These are phyloP conservation scores for Drosophila demipolita DNA, from an alignment of 2,888 invertebrate genomes.

Conservation along the genomic window DNA sequence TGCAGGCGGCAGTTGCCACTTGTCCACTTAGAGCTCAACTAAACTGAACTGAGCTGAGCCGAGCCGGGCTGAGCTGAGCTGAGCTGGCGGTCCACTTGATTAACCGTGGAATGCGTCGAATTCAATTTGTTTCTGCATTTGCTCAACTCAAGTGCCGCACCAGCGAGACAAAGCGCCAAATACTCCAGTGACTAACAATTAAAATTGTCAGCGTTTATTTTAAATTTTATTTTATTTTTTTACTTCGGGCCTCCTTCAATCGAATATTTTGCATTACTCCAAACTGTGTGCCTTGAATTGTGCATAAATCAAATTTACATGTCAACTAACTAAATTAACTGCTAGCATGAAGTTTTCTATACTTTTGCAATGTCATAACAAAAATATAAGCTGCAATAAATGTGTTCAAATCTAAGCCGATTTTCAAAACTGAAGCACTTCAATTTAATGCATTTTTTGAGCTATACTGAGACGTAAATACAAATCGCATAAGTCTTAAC, in stretches of 20 bases:
- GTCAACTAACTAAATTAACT: slow-evolving; percentile 42
- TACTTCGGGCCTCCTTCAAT: not conserved
- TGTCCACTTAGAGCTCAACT: slow-evolving; percentile 19
- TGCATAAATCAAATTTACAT: slow-evolving; percentile 70
- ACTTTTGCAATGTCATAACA: not conserved
- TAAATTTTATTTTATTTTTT: not conserved
- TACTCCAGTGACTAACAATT: slow-evolving; percentile 58
- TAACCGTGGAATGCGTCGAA: slow-evolving; percentile 70
- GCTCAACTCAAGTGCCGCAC: slow-evolving; percentile 29
- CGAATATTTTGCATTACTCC: slow-evolving; percentile 64
- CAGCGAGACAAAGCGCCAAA: slow-evolving; percentile 39
- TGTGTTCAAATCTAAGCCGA: not conserved
- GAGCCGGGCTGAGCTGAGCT: slow-evolving; percentile 4
- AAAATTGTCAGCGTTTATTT: slow-evolving; percentile 54
- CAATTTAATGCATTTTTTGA: not conserved
- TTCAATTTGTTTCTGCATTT: slow-evolving; percentile 72
- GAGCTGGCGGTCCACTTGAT: slow-evolving; percentile 50
- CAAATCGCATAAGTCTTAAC: not conserved
- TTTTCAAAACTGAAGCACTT: not conserved
- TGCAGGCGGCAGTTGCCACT: slow-evolving; percentile 42
- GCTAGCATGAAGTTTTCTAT: not conserved
- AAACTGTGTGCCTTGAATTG: slow-evolving; percentile 40
- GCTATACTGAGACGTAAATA: not conserved
- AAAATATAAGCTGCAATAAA: not conserved
- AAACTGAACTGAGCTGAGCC: slow-evolving; percentile 10